Percentiles rank a stretch among this genome's conserved stretches.
phyloP scores from a whole-genome alignment of 2,113 vertebrate genomes.

The Ovis canadensis region DNA sequence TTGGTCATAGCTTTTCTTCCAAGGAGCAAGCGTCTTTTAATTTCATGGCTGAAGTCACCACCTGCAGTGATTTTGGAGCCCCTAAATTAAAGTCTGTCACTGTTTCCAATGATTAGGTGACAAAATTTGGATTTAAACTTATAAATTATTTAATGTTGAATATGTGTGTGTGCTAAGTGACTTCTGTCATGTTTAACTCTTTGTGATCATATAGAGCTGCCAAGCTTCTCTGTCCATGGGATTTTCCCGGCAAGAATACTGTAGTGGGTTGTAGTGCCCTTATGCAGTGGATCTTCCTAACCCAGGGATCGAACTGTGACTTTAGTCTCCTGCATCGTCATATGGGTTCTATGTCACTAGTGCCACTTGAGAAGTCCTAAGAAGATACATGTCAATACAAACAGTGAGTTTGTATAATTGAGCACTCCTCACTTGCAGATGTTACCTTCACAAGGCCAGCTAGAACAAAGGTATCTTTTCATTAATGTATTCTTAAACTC shows the following conservation, averaged over 20 bases:
- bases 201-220: background rate
- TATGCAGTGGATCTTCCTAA: background rate
- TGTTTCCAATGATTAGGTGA: background rate
- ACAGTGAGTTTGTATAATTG: background rate
- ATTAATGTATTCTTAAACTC: background rate
- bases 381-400: background rate
- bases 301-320: fast-evolving
- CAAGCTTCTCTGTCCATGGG: background rate
- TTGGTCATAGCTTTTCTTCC: background rate
- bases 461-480: background rate
- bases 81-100: background rate
- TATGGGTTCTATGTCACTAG: background rate
- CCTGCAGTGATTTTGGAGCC: background rate
- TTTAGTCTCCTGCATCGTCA: background rate
- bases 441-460: background rate
- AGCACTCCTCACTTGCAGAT: background rate
- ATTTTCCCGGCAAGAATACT: background rate
- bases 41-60: background rate
- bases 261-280: background rate
- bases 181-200: background rate
- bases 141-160: background rate
- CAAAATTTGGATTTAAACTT: background rate
- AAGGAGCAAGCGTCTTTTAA: background rate
- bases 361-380: background rate
- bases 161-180: background rate